Evolutionary conservation across 2,888 invertebrate genomes (phyloP), one percentile per base, ranked within the genome.

Genomic region (Candidula unifasciata): DNA sequence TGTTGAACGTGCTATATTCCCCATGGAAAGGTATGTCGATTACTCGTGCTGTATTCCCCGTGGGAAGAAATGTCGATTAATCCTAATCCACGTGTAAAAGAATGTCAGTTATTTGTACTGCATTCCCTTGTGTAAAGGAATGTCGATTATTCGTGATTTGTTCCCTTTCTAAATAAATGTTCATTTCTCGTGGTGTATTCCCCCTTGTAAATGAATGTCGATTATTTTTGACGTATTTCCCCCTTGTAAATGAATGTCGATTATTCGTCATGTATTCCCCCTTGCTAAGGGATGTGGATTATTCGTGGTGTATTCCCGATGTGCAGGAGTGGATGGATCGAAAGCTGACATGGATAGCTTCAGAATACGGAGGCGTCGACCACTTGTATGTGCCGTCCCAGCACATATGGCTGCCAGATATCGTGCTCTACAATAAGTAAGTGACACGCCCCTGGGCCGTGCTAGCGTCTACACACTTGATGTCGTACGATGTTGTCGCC

Each of bases 301-400:
- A 66, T 37, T 13, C 24, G 33, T 79, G 44, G 52, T 64, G 52
- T 78, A 64, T 78, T 78, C 44, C 66, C 10, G 68, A 33, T 71
- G 78, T 54, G 21, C 81, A 92, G 92, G 92, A 92, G 82, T 93
- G 93, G 93, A 88, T 89, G 66, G 98, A 99, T 94, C 97, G 97
- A 95, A 98, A 98, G 94, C 97, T 99, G 94, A 96, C 96, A 94
- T 99, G 99, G 98, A 97, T 97, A 93, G 98, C 98, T 0, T 94
- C 96, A 83, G 98, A 98, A 93, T 99, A 98, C 92, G 98, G 98
- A 0, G 98, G 98, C 6, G 97, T 97, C 82, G 97, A 96, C 68
- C 97, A 97, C 93, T 95, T 99, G 73, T 98, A 99, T 94, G 98
- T 99, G 57, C 98, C 98, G 16, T 97, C 98, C 8, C 97, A 98